A percentile compares a stretch with the other conserved stretches of the same genome.
Evolutionary conservation across 2,797 vertebrate species (phyloP).

Genomic region (Vultur gryphus): DNA sequence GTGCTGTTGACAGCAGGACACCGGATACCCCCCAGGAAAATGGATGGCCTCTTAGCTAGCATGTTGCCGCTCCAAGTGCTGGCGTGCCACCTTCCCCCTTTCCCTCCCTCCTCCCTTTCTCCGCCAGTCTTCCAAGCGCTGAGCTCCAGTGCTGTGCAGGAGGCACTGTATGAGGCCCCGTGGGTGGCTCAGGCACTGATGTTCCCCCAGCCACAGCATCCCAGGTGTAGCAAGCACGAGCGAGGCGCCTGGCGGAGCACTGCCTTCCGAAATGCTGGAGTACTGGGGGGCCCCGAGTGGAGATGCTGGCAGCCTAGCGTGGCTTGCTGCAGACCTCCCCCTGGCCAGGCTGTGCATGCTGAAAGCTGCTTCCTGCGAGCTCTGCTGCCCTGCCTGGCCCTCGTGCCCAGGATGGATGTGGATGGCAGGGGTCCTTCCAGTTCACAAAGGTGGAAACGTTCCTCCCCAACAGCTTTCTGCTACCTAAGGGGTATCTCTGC

Average conservation of each 20-base stretch:
- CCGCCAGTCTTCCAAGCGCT: rapidly evolving
- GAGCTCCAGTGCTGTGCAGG: not conserved
- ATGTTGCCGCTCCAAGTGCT: rapidly evolving
- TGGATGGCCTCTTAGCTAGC: not conserved
- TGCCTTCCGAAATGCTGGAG: not conserved
- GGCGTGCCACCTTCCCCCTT: not conserved
- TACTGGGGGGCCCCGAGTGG: rapidly evolving
- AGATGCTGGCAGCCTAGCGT: not conserved
- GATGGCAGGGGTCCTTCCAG: not conserved
- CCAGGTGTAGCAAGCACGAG: not conserved
- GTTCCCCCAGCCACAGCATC: not conserved
- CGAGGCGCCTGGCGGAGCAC: not conserved
- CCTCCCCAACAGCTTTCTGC: not conserved
- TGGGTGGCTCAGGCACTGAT: not conserved
- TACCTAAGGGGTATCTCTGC: not conserved
- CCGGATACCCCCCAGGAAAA: not conserved
- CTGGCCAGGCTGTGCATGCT: not conserved
- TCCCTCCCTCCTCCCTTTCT: not conserved
- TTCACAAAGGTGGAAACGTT: not conserved
- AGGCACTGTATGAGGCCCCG: rapidly evolving
- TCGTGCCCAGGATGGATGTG: rapidly evolving
- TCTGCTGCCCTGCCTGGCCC: not conserved
- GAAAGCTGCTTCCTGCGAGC: not conserved
- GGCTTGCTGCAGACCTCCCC: not conserved
- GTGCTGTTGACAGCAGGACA: not conserved